Evolutionary conservation across 1,140 invertebrate species (phyloP).

Genomic region (Lethocerus indicus): DNA sequence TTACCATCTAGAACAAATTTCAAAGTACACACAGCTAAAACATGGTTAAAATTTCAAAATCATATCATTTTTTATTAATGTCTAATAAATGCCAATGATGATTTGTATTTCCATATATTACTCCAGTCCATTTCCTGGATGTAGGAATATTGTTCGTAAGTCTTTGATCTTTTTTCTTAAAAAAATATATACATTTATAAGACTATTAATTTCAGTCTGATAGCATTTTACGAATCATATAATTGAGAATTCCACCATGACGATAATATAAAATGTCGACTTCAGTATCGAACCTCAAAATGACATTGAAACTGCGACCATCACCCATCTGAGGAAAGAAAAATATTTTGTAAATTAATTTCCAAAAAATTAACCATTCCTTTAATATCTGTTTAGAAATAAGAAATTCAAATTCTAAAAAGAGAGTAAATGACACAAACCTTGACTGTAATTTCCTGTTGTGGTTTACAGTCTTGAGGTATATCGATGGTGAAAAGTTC

Average conservation of each 20-base stretch:
- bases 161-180: too few relatives aligned
- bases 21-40: too few relatives aligned
- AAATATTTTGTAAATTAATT: neutral
- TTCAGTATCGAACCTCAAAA: constrained; percentile 88
- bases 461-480: constrained; percentile 48
- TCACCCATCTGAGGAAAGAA: constrained; percentile 26
- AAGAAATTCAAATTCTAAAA: neutral
- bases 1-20: too few relatives aligned
- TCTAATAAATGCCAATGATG: too few relatives aligned
- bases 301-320: constrained; percentile 48
- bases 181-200: too few relatives aligned
- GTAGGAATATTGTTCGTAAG: too few relatives aligned
- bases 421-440: constrained; percentile 24
- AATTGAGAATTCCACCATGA: constrained; percentile 92
- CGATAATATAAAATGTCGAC: constrained; percentile 91
- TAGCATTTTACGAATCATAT: constrained; percentile 88
- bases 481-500: constrained; percentile 68
- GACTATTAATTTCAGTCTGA: too few relatives aligned
- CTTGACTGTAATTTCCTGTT: constrained; percentile 46
- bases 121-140: too few relatives aligned
- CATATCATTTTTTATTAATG: too few relatives aligned
- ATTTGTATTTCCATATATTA: too few relatives aligned
- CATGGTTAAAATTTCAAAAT: too few relatives aligned
- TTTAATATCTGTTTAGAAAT: neutral
- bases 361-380: neutral